Evolutionary conservation across 2,888 invertebrate species (phyloP).

Genomic region (Nymphalis urticae): DNA sequence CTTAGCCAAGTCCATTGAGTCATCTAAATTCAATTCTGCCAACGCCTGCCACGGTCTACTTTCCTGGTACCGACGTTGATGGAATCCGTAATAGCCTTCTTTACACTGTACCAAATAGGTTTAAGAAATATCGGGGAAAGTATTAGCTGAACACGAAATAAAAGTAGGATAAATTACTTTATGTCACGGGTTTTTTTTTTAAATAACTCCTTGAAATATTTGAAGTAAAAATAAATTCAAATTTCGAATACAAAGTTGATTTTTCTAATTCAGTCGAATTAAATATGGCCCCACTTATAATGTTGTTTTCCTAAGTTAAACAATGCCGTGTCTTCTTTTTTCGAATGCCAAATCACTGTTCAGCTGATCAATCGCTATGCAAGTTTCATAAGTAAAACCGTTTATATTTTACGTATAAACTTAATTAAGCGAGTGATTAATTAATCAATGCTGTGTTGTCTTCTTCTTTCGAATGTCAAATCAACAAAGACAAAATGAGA

Average conservation of each 20-base stretch:
- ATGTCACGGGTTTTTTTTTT: background rate
- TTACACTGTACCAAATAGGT: slow-evolving; percentile 31
- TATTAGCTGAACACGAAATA: slow-evolving; percentile 24
- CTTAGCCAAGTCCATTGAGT: slow-evolving; percentile 36
- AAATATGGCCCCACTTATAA: no score
- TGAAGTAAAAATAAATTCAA: background rate
- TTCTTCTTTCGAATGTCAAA: no score
- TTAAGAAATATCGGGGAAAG: slow-evolving; percentile 33
- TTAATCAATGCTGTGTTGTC: no score
- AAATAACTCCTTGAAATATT: background rate
- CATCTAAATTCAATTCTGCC: slow-evolving; percentile 37
- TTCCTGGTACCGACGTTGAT: slow-evolving; percentile 36
- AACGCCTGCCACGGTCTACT: slow-evolving; percentile 36
- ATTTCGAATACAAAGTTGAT: background rate
- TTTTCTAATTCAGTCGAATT: background rate
- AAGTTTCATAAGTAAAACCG: no score
- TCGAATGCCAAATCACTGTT: no score
- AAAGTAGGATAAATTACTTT: slow-evolving; percentile 22
- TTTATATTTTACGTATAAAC: no score
- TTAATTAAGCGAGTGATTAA: no score
- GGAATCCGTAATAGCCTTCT: slow-evolving; percentile 36
- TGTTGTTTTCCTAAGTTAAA: no score
- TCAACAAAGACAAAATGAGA: no score
- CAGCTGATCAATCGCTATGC: no score
- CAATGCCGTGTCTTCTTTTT: no score